A percentile compares a stretch with the other conserved stretches of the same genome.
Conservation (phyloP, 2,113 vertebrate genomes). For the Potamarius usumacintae region DNA sequence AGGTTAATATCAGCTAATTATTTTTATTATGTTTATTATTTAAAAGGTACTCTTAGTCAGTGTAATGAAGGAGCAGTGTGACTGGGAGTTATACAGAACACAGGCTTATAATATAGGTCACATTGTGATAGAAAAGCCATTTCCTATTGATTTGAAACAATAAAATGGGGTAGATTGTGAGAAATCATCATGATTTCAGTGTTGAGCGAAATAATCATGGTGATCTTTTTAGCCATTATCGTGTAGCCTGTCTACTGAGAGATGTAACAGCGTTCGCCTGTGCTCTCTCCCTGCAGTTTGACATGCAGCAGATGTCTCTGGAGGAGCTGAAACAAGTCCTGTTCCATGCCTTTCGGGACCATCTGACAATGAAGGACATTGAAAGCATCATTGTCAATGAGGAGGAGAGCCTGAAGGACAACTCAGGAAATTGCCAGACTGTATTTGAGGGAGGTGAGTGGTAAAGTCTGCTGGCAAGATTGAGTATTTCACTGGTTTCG, state of each 20-base stretch:
- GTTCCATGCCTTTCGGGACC: constrained; percentile 95
- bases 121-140: neutral
- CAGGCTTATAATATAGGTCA: neutral
- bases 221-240: neutral
- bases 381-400: constrained; percentile 98
- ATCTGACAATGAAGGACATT: constrained; percentile 98
- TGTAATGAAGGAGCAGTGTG: neutral
- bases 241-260: neutral
- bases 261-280: constrained; percentile 1
- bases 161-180: neutral
- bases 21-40: neutral
- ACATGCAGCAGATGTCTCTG: constrained; percentile 87
- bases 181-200: neutral
- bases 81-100: neutral
- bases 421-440: constrained; percentile 90
- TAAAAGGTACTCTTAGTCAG: neutral
- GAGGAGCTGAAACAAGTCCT: constrained; percentile 98
- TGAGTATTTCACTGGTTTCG: neutral
- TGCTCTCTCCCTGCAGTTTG: constrained; percentile 68
- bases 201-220: neutral
- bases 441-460: constrained; percentile 90
- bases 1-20: neutral
- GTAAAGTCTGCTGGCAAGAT: neutral
- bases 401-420: constrained; percentile 96
- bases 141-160: neutral